Percentiles rank a stretch among this genome's conserved stretches.
These are phyloP conservation scores for Pangasius sanitwongsei DNA, from an alignment of 2,797 vertebrate species.

Conservation along the genomic window DNA sequence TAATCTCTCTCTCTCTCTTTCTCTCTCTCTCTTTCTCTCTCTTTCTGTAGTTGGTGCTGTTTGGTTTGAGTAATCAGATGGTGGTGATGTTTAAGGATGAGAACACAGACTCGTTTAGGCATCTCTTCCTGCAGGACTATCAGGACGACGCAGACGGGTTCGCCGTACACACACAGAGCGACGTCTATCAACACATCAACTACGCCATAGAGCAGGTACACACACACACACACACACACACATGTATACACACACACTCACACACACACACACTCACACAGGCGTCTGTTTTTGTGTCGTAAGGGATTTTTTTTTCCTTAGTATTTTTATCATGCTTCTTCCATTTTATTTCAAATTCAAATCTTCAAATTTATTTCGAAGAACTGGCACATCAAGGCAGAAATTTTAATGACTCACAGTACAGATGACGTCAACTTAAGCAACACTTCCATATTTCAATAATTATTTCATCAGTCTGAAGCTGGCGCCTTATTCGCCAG, in stretches of 20 bases:
- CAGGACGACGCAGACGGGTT: conserved; percentile 69
- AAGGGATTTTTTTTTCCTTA: neutral
- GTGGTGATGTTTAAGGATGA: conserved; percentile 92
- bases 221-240: neutral
- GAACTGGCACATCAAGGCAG: neutral
- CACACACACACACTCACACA: neutral
- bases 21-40: conserved; percentile 6
- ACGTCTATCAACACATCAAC: conserved; percentile 77
- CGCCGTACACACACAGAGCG: conserved; percentile 79
- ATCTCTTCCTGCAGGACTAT: conserved; percentile 89
- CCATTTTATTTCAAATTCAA: neutral
- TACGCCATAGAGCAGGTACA: conserved; percentile 82
- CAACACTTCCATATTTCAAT: neutral
- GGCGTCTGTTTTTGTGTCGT: no score
- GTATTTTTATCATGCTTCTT: neutral
- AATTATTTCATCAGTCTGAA: neutral
- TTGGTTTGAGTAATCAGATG: conserved; percentile 95
- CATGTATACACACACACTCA: neutral
- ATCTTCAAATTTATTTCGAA: neutral
- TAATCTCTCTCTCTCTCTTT: neutral
- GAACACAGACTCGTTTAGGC: conserved; percentile 86
- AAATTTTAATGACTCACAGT: neutral
- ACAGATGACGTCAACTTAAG: neutral
- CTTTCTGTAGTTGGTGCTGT: conserved; percentile 83
- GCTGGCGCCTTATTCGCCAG: neutral